Percentiles rank a stretch among this genome's conserved stretches.
Evolutionary conservation across 2,113 vertebrate genomes (phyloP).

Genomic region (Phyllostomus hastatus): DNA sequence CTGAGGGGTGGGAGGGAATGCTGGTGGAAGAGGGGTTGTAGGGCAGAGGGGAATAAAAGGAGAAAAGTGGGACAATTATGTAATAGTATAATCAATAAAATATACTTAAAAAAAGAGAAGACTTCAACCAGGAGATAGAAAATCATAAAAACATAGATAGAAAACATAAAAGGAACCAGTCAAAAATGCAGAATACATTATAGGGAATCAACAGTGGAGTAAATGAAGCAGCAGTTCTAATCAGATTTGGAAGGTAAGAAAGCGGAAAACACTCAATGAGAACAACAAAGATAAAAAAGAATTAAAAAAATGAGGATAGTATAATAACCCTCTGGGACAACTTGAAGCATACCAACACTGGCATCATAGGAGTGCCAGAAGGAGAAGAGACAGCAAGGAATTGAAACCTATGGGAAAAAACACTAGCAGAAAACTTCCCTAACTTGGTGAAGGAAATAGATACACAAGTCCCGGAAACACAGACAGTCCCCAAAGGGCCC

Average conservation of each 20-base stretch:
- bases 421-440: background rate
- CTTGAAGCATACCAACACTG: background rate
- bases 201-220: background rate
- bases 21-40: too few relatives aligned
- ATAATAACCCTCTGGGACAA: background rate
- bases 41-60: too few relatives aligned
- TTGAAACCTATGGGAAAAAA: background rate
- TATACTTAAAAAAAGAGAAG: too few relatives aligned
- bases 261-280: background rate
- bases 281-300: background rate
- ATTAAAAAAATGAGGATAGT: background rate
- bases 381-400: background rate
- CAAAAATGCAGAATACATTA: background rate
- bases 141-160: background rate
- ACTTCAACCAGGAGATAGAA: background rate
- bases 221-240: background rate
- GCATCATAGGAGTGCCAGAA: background rate
- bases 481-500: too few relatives aligned
- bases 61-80: too few relatives aligned
- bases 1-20: too few relatives aligned
- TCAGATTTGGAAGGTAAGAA: background rate
- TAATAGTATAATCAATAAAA: too few relatives aligned
- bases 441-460: background rate
- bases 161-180: background rate
- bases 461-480: background rate